Base-by-base conservation (phyloP, 2,113 vertebrate species). In the Spea multiplicata region DNA sequence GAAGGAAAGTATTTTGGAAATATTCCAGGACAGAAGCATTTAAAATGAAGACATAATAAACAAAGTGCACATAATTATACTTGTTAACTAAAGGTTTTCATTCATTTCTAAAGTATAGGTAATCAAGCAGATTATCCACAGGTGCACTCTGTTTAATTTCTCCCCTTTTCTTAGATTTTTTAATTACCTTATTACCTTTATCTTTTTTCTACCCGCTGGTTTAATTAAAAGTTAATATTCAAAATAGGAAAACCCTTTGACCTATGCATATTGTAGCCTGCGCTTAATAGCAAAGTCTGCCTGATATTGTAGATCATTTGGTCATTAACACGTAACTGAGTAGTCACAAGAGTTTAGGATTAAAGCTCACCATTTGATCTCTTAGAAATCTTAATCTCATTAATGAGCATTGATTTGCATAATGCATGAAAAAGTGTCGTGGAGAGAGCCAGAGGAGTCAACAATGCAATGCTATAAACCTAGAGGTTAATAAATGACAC, bases 51-150 rank as follows among this genome's bases (percentile, higher is more conserved):
- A 30, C 30, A 30, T 59, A 59, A 59, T 59, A 13, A 59, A 59
- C 55, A 59, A 59, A 59, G 55, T 59, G 55, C 55, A 59, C 9
- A 59, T 59, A 59, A 59, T 59, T 59, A 59, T 13, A 59, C 55
- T 59, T 59, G 55, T 59, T 59, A 59, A 13, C 8, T 59, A 4
- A 7, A 59, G 55, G 55, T 59, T 59, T 59, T 13, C 14, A 9
- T 59, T 1, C 5, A 1, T 59, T 59, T 59, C 14, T 12, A 59
- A 9, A 12, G 55, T 59, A 59, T 30, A 30, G 30, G 30, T 30
- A 59, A 3, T 13, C 4, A 59, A 59, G 55, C 10, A 59, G 6
- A 59, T 9, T 59, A 9, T 13, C 30, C 30, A 30, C 30, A 30
- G 30, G 30, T 30, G 30, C 30, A 30, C 30, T 30, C 30, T 30